Evolutionary conservation across 1,140 invertebrate species (phyloP), one percentile per base, ranked within the genome.

Genomic region (Oryzaephilus surinamensis): DNA sequence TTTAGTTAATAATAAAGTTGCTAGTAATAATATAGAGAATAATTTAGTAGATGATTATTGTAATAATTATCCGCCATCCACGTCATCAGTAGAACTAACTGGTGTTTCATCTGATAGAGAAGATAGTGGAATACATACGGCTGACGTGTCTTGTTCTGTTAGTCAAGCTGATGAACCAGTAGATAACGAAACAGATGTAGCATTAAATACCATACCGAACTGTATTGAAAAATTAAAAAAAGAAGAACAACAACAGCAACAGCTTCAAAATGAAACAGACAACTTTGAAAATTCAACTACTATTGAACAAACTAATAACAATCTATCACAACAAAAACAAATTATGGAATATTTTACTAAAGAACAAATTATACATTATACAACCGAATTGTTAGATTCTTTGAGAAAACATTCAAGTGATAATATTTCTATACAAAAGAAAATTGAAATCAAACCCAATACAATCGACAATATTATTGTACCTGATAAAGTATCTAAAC

Each of bases 51-150:
- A 64, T 48, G 51, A 53, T 36, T 51, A 35, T 15, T 38, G 33
- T 35, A 21, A 26, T 32, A 63, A 64, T 43, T 74, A 74, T 45
- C 67, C 69, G 12, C 61, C 70, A 0, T 72, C 70, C 1, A 61
- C 63, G 2, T 69, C 69, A 0, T 70, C 70, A 6, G 62, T 61
- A 0, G 69, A 72, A 40, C 50, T 69, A 12, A 47, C 69, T 8
- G 66, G 65, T 19, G 32, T 58, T 17, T 79, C 82, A 35, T 80
- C 79, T 6, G 79, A 84, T 60, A 69, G 78, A 8, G 83, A 87
- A 57, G 83, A 86, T 48, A 84, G 81, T 37, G 84, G 83, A 3
- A 84, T 87, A 34, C 82, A 86, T 46, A 85, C 80, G 16, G 77
- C 77, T 2, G 79, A 84, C 54, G 81, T 81, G 13, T 83, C 79